Evolutionary conservation across 2,888 invertebrate genomes (phyloP).

Genomic region (Actias luna): DNA sequence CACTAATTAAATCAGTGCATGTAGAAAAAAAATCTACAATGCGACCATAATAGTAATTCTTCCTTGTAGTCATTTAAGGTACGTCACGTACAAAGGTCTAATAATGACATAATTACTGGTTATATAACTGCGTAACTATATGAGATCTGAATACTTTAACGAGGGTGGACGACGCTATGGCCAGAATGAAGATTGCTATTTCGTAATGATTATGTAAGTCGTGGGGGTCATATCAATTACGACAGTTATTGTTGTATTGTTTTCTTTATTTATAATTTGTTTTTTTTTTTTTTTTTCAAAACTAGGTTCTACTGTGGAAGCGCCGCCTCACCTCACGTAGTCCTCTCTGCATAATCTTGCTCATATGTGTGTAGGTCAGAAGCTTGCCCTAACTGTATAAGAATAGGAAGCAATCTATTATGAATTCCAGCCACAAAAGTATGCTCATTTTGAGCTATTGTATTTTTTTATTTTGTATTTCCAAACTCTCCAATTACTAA

Average conservation of each 20-base stretch:
- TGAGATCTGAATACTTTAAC: slow-evolving; percentile 17
- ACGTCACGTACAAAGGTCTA: slow-evolving; percentile 17
- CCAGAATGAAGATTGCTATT: slow-evolving; percentile 11
- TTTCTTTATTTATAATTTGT: background rate
- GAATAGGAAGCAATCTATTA: too few relatives aligned
- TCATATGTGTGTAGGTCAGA: too few relatives aligned
- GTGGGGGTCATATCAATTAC: slow-evolving; percentile 17
- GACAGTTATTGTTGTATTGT: background rate
- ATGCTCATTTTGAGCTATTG: background rate
- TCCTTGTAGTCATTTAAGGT: slow-evolving; percentile 15
- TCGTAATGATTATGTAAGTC: slow-evolving; percentile 13
- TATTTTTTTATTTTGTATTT: background rate
- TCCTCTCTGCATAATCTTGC: too few relatives aligned
- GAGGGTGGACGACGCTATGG: slow-evolving; percentile 8
- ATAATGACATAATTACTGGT: slow-evolving; percentile 21
- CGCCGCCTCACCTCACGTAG: too few relatives aligned
- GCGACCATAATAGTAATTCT: slow-evolving; percentile 7
- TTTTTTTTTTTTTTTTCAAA: background rate
- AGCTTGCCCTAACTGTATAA: too few relatives aligned
- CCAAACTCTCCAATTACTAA: background rate
- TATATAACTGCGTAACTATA: slow-evolving; percentile 18
- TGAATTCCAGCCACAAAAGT: too few relatives aligned
- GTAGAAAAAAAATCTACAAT: slow-evolving; percentile 14
- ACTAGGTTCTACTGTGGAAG: too few relatives aligned
- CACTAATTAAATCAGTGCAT: background rate